Evolutionary conservation across 2,888 invertebrate genomes (phyloP).

Genomic region (Drosophila rellima): DNA sequence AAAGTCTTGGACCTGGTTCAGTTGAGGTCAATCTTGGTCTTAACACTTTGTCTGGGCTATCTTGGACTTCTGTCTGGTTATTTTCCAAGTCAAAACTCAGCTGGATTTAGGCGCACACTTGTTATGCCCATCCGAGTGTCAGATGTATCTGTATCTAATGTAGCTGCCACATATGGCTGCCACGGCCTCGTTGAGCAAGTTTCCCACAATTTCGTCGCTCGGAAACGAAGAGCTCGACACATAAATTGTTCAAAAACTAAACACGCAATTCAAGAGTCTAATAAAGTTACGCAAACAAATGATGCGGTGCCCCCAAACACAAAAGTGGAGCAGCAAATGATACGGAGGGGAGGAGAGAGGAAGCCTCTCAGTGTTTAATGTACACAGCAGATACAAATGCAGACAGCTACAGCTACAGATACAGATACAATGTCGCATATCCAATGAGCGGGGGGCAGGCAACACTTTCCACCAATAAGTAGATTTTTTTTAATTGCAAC

Average conservation of each 20-base stretch:
- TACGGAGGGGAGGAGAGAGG: not conserved
- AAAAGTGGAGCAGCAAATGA: constrained; percentile 70
- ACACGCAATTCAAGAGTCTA: constrained; percentile 80
- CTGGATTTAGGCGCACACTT: constrained; percentile 31
- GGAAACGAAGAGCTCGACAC: constrained; percentile 41
- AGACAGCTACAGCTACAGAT: constrained; percentile 22
- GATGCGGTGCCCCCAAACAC: constrained; percentile 76
- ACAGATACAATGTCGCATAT: constrained; percentile 60
- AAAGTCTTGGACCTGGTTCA: constrained; percentile 29
- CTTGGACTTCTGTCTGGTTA: constrained; percentile 2
- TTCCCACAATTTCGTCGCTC: constrained; percentile 74
- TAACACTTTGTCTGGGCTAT: not conserved
- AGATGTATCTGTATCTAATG: constrained; percentile 29
- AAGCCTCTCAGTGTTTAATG: constrained; percentile 57
- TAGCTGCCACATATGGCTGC: constrained; percentile 55
- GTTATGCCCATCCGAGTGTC: constrained; percentile 24
- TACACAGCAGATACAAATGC: constrained; percentile 59
- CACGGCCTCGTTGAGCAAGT: constrained; percentile 42
- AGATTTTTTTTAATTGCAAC: constrained; percentile 77
- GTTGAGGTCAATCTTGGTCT: constrained; percentile 18
- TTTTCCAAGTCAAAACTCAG: not conserved
- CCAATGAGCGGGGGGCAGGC: constrained; percentile 21
- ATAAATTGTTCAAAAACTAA: constrained; percentile 79
- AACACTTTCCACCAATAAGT: constrained; percentile 73
- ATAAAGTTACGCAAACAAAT: constrained; percentile 84